Percentiles rank a stretch among this genome's conserved stretches.
Conservation (phyloP, 2,113 vertebrate genomes). For the Rhombomys opimus region DNA sequence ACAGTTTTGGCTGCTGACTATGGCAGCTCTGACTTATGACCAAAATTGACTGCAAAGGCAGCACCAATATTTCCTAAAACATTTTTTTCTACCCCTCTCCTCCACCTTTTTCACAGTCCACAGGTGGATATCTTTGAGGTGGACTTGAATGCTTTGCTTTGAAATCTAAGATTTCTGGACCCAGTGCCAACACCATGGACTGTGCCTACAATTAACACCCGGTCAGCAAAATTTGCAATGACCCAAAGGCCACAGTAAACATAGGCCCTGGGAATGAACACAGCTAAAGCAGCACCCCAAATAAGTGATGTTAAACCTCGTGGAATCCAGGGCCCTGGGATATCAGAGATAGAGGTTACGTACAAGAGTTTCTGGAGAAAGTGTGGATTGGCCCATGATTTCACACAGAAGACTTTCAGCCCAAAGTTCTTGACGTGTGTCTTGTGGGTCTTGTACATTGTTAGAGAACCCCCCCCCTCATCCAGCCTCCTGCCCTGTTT, state of each 20-base stretch:
- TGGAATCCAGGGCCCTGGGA: not conserved
- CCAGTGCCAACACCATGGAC: too few species aligned
- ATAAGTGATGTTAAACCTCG: not conserved
- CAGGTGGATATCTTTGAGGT: rapidly evolving
- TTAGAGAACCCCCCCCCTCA: not conserved
- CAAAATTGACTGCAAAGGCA: not conserved
- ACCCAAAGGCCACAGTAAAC: not conserved
- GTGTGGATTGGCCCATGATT: not conserved
- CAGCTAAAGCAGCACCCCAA: not conserved
- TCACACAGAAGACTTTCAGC: not conserved
- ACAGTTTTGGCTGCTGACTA: not conserved
- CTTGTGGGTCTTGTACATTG: not conserved
- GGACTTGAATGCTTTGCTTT: not conserved
- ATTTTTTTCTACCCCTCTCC: not conserved
- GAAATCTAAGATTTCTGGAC: not conserved
- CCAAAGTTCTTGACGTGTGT: rapidly evolving
- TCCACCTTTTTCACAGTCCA: not conserved
- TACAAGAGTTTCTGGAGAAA: not conserved
- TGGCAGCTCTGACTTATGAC: not conserved
- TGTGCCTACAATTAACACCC: too few species aligned
- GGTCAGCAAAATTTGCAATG: not conserved
- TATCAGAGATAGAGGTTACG: not conserved
- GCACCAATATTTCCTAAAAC: not conserved
- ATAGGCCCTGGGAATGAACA: not conserved
- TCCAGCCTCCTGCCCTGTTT: rapidly evolving